Percentiles rank a stretch among this genome's conserved stretches.
These are phyloP conservation scores for Rallus limicola DNA, from an alignment of 2,113 vertebrate genomes.

Conservation along the genomic window DNA sequence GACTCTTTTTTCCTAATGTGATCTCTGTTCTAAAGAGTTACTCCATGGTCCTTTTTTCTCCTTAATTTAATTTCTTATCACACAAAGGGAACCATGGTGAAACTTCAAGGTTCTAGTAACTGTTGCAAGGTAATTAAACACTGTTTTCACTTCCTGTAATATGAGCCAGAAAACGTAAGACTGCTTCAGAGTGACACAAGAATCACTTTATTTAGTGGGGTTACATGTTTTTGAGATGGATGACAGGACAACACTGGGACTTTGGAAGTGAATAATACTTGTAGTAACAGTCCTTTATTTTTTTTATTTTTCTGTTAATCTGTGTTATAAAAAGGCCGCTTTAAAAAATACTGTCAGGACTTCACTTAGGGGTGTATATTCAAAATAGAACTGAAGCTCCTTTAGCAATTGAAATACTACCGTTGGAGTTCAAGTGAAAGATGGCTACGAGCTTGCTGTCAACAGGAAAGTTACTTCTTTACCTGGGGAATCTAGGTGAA, in stretches of 20 bases:
- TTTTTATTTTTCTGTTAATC: neutral
- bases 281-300: neutral
- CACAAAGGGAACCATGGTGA: neutral
- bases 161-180: neutral
- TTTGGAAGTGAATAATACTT: neutral
- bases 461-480: neutral
- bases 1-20: neutral
- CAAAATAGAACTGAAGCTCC: neutral
- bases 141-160: neutral
- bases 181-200: neutral
- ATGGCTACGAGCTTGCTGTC: neutral
- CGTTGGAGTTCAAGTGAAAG: neutral
- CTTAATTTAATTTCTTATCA: neutral
- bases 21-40: neutral
- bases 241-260: neutral
- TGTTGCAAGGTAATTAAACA: neutral
- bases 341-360: neutral
- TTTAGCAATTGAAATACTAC: neutral
- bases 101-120: neutral
- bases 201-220: neutral
- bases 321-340: neutral
- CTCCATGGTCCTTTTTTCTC: neutral
- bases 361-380: neutral
- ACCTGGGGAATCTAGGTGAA: neutral
- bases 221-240: neutral